phyloP scores from a whole-genome alignment of 2,797 vertebrate species.

The Helicolenus hilgendorfi region DNA sequence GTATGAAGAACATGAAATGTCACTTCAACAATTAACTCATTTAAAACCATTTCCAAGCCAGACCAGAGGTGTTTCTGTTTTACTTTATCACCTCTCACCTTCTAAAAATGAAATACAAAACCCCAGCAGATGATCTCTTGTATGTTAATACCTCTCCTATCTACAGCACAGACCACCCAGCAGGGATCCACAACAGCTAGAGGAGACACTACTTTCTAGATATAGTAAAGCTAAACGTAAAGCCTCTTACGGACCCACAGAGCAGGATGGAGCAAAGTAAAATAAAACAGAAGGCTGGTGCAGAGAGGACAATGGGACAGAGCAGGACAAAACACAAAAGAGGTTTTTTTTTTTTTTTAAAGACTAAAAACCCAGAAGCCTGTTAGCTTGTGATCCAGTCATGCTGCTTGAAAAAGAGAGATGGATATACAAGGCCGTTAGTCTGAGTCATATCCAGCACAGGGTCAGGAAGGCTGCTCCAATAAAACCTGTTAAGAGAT shows the following conservation, averaged over 20 bases:
- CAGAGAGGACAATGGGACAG: not conserved
- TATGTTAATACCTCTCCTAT: not conserved
- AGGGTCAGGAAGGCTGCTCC: not conserved
- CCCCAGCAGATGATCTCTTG: not conserved
- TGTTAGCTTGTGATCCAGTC: slow-evolving; percentile 7
- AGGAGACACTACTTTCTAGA: slow-evolving; percentile 15
- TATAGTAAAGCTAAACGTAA: slow-evolving; percentile 4
- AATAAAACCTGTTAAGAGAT: not conserved
- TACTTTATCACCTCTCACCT: not conserved
- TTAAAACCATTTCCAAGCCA: too few species aligned
- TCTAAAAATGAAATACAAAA: not conserved
- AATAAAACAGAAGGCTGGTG: not conserved
- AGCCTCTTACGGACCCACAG: slow-evolving; percentile 10
- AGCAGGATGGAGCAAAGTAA: not conserved
- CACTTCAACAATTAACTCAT: too few species aligned
- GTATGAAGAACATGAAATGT: too few species aligned
- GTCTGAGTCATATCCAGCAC: slow-evolving; percentile 8
- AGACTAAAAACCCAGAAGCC: slow-evolving; percentile 1
- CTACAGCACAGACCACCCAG: not conserved
- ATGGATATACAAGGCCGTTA: not conserved
- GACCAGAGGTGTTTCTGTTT: not conserved
- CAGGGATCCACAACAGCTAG: not conserved
- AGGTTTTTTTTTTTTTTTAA: not conserved
- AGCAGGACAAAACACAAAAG: not conserved
- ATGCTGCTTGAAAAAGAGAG: not conserved